Conservation (phyloP, 64 coral and sea anemone genomes). For the Montipora cactus region DNA sequence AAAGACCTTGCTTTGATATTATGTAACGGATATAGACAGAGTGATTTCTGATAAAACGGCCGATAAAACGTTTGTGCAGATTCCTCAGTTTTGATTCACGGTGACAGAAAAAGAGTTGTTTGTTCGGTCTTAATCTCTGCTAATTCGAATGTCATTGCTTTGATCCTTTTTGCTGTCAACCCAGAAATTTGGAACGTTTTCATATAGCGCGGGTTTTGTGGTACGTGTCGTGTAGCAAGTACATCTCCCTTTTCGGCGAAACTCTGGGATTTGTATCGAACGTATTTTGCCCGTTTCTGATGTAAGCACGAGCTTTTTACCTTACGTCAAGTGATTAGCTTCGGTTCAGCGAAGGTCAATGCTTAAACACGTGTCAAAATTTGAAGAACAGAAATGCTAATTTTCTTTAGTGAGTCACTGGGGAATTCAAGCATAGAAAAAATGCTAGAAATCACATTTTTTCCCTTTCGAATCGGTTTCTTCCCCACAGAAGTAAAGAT, state of each 20-base stretch:
- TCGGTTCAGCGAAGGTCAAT: slow-evolving; percentile 49
- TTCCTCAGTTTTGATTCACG: not conserved
- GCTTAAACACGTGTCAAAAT: slow-evolving; percentile 25
- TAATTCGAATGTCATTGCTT: slow-evolving; percentile 19
- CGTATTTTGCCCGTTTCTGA: not conserved
- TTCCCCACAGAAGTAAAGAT: not conserved
- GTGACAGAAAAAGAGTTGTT: slow-evolving; percentile 25
- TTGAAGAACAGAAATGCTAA: slow-evolving; percentile 37
- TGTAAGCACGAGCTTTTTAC: not conserved
- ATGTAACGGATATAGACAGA: slow-evolving; percentile 1
- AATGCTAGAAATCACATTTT: slow-evolving; percentile 8
- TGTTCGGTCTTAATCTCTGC: slow-evolving; percentile 38
- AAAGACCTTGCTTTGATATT: not conserved
- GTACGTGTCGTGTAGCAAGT: not conserved
- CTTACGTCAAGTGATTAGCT: slow-evolving; percentile 19
- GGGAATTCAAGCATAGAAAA: slow-evolving; percentile 13
- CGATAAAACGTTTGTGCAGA: slow-evolving; percentile 20
- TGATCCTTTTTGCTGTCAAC: not conserved
- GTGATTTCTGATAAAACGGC: slow-evolving; percentile 22
- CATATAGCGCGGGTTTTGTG: not conserved
- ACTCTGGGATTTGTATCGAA: not conserved
- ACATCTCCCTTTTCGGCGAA: not conserved
- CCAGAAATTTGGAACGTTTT: not conserved
- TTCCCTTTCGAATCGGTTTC: too few relatives aligned
- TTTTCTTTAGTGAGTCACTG: slow-evolving; percentile 22